Evolutionary conservation across 2,113 vertebrate genomes (phyloP), one percentile per base, ranked within the genome.

Genomic region (Mustela nigripes): DNA sequence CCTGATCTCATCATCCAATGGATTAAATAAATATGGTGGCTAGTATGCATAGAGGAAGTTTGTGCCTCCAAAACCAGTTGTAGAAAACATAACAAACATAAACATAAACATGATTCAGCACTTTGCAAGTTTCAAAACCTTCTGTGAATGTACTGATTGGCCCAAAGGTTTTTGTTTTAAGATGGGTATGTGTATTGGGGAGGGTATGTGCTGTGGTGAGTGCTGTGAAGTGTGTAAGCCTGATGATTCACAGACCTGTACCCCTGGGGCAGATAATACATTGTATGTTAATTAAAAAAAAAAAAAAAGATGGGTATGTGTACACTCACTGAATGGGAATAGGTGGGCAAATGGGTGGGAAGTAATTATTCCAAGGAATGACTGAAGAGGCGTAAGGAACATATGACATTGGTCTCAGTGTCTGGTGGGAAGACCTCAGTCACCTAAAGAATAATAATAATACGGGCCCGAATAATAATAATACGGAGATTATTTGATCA

Each of bases 21-120:
- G 48, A 62, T 62, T 67, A 56, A 24, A 26, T 53, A 53, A 53
- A 53, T 39, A 24, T 10, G 8, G 5, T 60, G 26, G 24, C 50
- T 14, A 11, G 81, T 73, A 39, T 53, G 90, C 65, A 79, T 48
- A 42, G 22, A 67, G 28, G 42, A 67, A 65, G 7, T 65, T 12
- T 84, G 39, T 81, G 36, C 36, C 88, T 81, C 39, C 42, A 48
- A 60, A 89, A 48, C 3, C 79, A 88, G 22, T 33, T 78, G 5
- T 60, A 65, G 39, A 91, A 48, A 78, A 91, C 22, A 81, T 39
- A 83, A 91, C n/a, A 53, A 83, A 91, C n/a, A 53, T 89, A 56
- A 79, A 48, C 24, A 33, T 53, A 90, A 79, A 42, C 19, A 48
- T 71, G 89, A 84, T 60, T 92, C 42, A 73, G 42, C 53, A 53